phyloP scores from a whole-genome alignment of 2,888 invertebrate species.

The Nymphalis c-album region DNA sequence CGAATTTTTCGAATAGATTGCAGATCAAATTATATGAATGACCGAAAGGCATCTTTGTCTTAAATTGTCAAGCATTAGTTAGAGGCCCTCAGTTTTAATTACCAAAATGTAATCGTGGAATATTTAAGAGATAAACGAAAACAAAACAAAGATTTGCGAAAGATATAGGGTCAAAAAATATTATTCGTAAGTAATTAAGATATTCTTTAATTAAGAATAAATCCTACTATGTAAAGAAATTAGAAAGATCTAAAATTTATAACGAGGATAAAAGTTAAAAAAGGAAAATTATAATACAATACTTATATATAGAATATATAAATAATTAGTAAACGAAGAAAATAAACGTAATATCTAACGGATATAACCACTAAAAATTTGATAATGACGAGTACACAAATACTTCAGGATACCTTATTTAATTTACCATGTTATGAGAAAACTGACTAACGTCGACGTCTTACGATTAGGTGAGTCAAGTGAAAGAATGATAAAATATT shows the following conservation, averaged over 20 bases:
- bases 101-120: neutral
- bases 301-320: neutral
- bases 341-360: no score
- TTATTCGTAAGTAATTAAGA: conserved; percentile 1
- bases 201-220: neutral
- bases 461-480: neutral
- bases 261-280: neutral
- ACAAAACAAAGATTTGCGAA: neutral
- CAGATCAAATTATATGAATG: no score
- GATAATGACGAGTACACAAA: no score
- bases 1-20: no score
- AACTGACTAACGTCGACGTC: no score
- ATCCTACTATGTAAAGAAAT: neutral
- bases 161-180: neutral
- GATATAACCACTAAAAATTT: no score
- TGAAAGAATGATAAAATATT: neutral
- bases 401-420: no score
- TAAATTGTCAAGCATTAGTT: no score
- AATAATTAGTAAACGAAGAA: no score
- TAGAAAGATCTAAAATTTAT: neutral
- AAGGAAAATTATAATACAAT: neutral
- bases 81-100: neutral
- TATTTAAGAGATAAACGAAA: neutral
- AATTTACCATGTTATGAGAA: no score
- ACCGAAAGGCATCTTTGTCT: no score